phyloP scores from a whole-genome alignment of 2,797 vertebrate species.

The Pangasius djambal region DNA sequence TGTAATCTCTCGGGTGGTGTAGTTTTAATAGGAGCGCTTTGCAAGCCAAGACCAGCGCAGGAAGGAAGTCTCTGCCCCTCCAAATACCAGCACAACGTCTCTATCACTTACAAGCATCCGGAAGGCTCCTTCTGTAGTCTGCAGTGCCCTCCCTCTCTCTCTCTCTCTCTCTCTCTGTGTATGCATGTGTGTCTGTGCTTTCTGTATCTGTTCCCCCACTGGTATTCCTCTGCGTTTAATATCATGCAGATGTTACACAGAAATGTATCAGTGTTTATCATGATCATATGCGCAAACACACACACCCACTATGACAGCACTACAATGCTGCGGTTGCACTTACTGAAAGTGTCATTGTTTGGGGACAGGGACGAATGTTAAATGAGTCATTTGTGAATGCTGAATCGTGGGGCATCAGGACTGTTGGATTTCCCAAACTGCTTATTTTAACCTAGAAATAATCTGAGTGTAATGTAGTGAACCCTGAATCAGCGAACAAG shows the following conservation, averaged over 20 bases:
- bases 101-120: conserved; percentile 28
- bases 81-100: background rate
- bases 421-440: background rate
- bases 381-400: background rate
- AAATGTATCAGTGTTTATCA: background rate
- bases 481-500: background rate
- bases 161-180: too few relatives aligned
- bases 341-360: conserved; percentile 11
- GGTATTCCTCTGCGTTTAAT: background rate
- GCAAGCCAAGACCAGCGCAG: conserved; percentile 11
- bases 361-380: background rate
- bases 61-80: conserved; percentile 44
- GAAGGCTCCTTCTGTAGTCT: conserved; percentile 11
- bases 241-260: background rate
- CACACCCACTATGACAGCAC: conserved; percentile 5
- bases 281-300: conserved; percentile 15
- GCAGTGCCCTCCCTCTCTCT: background rate
- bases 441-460: background rate
- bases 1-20: background rate
- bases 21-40: background rate
- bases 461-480: background rate
- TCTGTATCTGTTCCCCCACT: background rate
- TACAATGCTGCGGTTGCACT: background rate
- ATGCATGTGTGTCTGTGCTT: too few relatives aligned
- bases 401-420: background rate